Evolutionary conservation across 2,888 invertebrate species (phyloP), one percentile per base, ranked within the genome.

Genomic region (Acleris sparsana): DNA sequence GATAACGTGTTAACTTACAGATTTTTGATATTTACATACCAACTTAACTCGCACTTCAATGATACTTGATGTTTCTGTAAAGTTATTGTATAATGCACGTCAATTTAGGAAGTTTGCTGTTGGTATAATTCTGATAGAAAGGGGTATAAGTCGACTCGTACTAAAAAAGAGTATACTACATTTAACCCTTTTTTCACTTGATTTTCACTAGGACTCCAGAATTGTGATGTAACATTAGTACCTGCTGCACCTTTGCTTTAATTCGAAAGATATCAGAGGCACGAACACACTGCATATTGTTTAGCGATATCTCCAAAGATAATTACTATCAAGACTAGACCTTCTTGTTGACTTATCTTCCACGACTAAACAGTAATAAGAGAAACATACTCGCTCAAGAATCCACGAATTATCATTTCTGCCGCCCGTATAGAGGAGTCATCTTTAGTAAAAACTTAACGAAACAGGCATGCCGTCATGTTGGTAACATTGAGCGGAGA

Each of bases 401-500:
- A 73, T 56, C 60, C 46, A 55, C 55, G 20, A 72, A 80, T 75
- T 65, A 69, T 63, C 67, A 71, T 75, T 76, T 73, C 73, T 75
- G 69, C 66, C 58, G 71, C 72, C 70, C 70, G 43, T 69, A 69
- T 71, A 72, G 64, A 70, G 56, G 68, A 63, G 55, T 65, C 53
- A 60, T 60, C 61, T 53, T 48, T 51, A 25, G 66, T 79, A 80
- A 82, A 86, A 83, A 83, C 72, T 78, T 81, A 85, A 83, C 74
- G 79, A 78, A 80, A 85, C 84, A 80, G 76, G 80, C 83, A 81
- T 80, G 85, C 84, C 86, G 83, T 83, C 85, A 81, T 82, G 86
- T 82, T 87, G 89, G 91, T 85, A 90, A 89, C 92, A 91, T 88
- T 89, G 90, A 89, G 80, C 86, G 86, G 6, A 85, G 87, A 82